Percentiles rank a stretch among this genome's conserved stretches.
Evolutionary conservation across 2,888 invertebrate genomes (phyloP).

Genomic region (Criorhina ranunculi): DNA sequence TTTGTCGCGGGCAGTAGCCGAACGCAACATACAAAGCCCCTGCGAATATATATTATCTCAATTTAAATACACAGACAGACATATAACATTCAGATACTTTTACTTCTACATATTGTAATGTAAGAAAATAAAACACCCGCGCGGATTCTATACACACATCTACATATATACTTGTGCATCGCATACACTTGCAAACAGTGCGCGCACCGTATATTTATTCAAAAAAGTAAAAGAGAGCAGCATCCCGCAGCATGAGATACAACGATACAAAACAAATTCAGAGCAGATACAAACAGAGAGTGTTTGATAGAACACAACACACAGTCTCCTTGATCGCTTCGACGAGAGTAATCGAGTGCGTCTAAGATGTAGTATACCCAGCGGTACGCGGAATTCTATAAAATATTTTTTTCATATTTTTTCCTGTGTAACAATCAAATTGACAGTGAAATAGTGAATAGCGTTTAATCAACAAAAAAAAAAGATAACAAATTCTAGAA

Average conservation of each 20-base stretch:
- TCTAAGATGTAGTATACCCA: conserved; percentile 60
- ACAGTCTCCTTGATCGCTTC: conserved; percentile 69
- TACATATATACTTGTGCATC: no score
- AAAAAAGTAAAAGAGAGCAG: conserved; percentile 43
- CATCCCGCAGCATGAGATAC: conserved; percentile 53
- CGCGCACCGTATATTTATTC: conserved; percentile 63
- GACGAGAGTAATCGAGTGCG: conserved; percentile 47
- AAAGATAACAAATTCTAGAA: conserved; percentile 30
- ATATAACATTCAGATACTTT: conserved; percentile 18
- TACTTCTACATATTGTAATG: conserved; percentile 41
- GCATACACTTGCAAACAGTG: conserved; percentile 34
- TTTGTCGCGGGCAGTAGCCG: conserved; percentile 66
- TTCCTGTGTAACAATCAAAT: conserved; percentile 34
- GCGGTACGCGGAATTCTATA: conserved; percentile 54
- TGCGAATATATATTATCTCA: conserved; percentile 30
- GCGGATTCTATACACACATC: conserved; percentile 19
- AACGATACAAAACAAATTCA: conserved; percentile 56
- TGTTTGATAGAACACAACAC: conserved; percentile 66
- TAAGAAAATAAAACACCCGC: conserved; percentile 69
- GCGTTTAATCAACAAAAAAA: conserved; percentile 6
- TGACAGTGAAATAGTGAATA: conserved; percentile 46
- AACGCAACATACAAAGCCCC: conserved; percentile 43
- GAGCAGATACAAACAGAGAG: conserved; percentile 73
- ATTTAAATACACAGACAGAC: conserved; percentile 27
- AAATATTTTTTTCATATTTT: conserved; percentile 17